Percentiles rank a stretch among this genome's conserved stretches.
Conservation (phyloP, 2,113 vertebrate species). For the Hippocampus comes region DNA sequence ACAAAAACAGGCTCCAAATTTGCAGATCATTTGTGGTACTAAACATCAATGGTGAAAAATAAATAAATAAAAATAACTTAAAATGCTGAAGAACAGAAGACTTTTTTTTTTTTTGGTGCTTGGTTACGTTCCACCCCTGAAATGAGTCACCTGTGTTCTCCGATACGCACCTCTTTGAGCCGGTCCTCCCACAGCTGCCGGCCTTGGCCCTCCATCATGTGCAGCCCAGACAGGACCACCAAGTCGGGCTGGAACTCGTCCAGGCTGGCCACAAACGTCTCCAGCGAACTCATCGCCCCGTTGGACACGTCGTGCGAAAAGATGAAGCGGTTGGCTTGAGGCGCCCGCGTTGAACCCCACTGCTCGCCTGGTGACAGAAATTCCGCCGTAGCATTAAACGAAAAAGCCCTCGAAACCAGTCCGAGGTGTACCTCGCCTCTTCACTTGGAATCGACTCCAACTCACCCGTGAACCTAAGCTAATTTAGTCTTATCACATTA, state of each 20-base stretch:
- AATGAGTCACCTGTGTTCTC: too few relatives aligned
- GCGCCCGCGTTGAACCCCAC: constrained; percentile 82
- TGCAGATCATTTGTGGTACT: too few relatives aligned
- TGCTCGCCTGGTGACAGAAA: constrained; percentile 75
- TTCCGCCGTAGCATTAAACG: background rate
- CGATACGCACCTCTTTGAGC: constrained; percentile 76
- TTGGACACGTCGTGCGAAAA: constrained; percentile 96
- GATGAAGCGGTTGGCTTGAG: constrained; percentile 95
- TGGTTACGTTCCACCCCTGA: too few relatives aligned
- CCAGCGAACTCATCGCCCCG: constrained; percentile 86
- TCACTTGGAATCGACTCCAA: too few relatives aligned
- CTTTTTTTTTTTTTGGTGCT: too few relatives aligned
- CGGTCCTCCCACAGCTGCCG: constrained; percentile 79
- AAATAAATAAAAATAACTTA: too few relatives aligned
- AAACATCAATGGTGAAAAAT: too few relatives aligned
- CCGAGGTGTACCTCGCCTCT: too few relatives aligned
- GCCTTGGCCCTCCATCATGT: constrained; percentile 98
- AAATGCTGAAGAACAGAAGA: too few relatives aligned
- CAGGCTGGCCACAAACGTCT: constrained; percentile 87
- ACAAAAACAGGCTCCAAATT: too few relatives aligned
- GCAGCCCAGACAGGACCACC: constrained; percentile 92
- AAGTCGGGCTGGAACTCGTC: constrained; percentile 92
- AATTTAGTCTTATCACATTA: too few relatives aligned
- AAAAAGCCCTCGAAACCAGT: background rate
- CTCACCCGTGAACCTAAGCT: too few relatives aligned